Conservation (phyloP, 2,113 vertebrate species). For the Micromys minutus region DNA sequence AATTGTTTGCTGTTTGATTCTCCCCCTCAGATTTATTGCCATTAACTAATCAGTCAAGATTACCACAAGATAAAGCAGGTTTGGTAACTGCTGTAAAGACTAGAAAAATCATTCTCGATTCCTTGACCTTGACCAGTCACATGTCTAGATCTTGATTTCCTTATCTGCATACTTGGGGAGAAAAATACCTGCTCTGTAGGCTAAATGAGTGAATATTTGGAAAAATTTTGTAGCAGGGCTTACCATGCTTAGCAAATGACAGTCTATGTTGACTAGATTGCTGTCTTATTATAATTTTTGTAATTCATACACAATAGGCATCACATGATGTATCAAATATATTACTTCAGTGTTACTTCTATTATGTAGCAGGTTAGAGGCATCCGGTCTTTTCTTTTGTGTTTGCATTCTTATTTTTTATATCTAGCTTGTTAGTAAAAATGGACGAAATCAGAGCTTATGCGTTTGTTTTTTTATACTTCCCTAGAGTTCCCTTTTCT, state of each 20-base stretch:
- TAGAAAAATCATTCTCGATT: slow-evolving; percentile 27
- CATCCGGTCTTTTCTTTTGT: background rate
- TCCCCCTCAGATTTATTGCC: background rate
- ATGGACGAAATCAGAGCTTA: background rate
- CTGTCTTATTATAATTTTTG: background rate
- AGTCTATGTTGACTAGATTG: background rate
- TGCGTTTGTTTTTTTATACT: background rate
- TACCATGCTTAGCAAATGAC: background rate
- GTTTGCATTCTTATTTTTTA: background rate
- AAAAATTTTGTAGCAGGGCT: background rate
- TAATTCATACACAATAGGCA: background rate
- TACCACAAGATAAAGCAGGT: background rate
- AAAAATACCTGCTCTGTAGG: background rate
- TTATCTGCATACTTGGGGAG: background rate
- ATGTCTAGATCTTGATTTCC: background rate
- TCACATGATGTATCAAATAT: background rate
- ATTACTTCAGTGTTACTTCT: background rate
- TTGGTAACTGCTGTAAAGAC: background rate
- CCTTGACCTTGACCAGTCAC: background rate
- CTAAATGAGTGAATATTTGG: background rate
- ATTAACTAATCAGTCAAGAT: background rate
- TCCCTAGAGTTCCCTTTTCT: background rate
- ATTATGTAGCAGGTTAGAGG: background rate
- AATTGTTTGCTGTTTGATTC: background rate
- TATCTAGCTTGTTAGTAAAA: background rate